phyloP scores from a whole-genome alignment of 2,797 vertebrate genomes.

The Coilia nasus region DNA sequence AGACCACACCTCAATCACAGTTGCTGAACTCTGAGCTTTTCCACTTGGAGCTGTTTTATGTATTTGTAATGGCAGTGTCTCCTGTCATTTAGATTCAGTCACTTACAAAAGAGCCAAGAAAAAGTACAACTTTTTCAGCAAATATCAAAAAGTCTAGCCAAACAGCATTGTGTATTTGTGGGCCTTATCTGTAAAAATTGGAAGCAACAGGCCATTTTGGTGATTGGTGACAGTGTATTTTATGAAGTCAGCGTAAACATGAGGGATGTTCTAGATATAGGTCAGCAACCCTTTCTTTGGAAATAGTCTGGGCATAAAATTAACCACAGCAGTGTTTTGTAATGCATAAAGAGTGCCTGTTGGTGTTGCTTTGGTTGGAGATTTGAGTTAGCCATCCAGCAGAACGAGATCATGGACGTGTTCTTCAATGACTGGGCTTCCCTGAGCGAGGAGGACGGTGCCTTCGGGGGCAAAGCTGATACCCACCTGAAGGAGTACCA shows the following conservation, averaged over 20 bases:
- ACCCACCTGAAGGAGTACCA: slow-evolving; percentile 79
- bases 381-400: slow-evolving; percentile 83
- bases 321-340: background rate
- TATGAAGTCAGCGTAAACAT: background rate
- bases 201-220: background rate
- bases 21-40: background rate
- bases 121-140: background rate
- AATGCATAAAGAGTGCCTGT: background rate
- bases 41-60: background rate
- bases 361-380: slow-evolving; percentile 63
- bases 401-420: slow-evolving; percentile 84
- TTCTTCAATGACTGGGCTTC: slow-evolving; percentile 84
- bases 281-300: background rate
- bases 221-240: background rate
- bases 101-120: background rate
- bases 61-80: background rate
- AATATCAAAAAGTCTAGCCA: background rate
- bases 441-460: slow-evolving; percentile 72
- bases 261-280: background rate
- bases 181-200: background rate
- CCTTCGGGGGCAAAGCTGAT: slow-evolving; percentile 70
- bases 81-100: background rate
- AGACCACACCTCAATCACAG: background rate
- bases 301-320: background rate
- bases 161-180: background rate